These are phyloP conservation scores for Trilocha varians DNA, from an alignment of 2,888 invertebrate species.

Conservation along the genomic window DNA sequence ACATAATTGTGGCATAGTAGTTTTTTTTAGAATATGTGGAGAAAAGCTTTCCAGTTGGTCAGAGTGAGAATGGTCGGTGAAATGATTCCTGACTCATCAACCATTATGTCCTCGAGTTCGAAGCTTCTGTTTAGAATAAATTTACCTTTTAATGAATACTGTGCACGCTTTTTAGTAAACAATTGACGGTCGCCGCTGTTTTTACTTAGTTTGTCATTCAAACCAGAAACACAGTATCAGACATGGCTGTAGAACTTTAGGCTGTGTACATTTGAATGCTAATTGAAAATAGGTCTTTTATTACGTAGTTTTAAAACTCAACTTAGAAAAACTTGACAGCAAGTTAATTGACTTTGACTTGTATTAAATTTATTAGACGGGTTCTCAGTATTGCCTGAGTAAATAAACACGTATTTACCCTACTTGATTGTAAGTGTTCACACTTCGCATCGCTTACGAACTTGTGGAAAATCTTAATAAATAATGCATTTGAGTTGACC, in stretches of 20 bases:
- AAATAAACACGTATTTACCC: no score
- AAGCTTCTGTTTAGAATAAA: constrained; percentile 59
- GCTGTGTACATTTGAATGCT: no score
- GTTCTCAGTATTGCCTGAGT: no score
- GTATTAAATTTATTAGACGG: no score
- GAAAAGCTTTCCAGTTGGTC: constrained; percentile 34
- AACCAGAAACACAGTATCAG: not conserved
- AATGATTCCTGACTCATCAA: constrained; percentile 66
- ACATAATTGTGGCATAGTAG: not conserved
- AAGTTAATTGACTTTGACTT: no score
- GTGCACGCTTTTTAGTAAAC: constrained; percentile 31
- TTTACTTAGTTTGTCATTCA: constrained; percentile 21
- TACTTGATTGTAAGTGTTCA: no score
- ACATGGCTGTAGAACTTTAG: not conserved
- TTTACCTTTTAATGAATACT: constrained; percentile 45
- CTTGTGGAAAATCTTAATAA: no score
- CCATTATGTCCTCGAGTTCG: constrained; percentile 28
- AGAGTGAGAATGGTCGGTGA: constrained; percentile 59
- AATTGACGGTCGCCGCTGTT: constrained; percentile 24
- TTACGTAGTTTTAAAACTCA: no score
- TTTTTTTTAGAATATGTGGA: constrained; percentile 33
- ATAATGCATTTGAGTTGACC: no score
- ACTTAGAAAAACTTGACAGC: no score
- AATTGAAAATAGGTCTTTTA: no score
- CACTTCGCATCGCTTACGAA: no score